Evolutionary conservation across 1,140 invertebrate genomes (phyloP), one percentile per base, ranked within the genome.

Genomic region (Diplogasteroides magnus): DNA sequence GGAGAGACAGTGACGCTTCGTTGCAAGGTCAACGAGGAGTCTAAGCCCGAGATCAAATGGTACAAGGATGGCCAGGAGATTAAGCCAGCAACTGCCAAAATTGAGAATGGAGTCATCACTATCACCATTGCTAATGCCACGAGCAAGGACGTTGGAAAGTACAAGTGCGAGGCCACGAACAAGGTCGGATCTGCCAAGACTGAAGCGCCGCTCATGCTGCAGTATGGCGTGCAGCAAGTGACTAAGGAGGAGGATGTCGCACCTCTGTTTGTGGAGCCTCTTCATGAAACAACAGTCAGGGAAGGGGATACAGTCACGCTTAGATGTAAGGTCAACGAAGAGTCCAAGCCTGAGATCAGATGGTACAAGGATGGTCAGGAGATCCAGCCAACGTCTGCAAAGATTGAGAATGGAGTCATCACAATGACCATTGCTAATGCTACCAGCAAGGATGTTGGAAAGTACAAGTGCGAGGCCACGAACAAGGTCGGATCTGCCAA

Each of bases 11-110:
- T 91, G 1, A 77, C 82, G 26, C 88, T 94, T 60, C 86, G 86
- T 2, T 89, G 94, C 13, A 88, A 90, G 77, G 85, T 79, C 3
- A 89, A 91, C 68, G 91, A 91, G 19, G 91, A 88, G 83, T 93
- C 93, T 0, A 89, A 89, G 78, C 91, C 91, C 19, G 79, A 77
- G 58, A 48, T 77, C 15, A 72, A 64, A 14, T 83, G 80, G 80
- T 80, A 79, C 75, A 82, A 83, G 72, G 82, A 82, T 67, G 80
- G 80, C 48, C 81, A 75, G 58, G 73, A 76, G 65, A 70, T 83
- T n/a, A 32, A 83, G 55, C 69, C 78, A 29, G 60, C 81, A n/a
- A 19, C 66, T 67, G 15, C 71, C 81, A 1, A 64, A 78, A 31
- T 25, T n/a, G n/a, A n/a, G n/a, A n/a, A n/a, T n/a, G n/a, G n/a